Evolutionary conservation across 2,113 vertebrate genomes (phyloP), one percentile per base, ranked within the genome.

Genomic region (Craseonycteris thonglongyai): DNA sequence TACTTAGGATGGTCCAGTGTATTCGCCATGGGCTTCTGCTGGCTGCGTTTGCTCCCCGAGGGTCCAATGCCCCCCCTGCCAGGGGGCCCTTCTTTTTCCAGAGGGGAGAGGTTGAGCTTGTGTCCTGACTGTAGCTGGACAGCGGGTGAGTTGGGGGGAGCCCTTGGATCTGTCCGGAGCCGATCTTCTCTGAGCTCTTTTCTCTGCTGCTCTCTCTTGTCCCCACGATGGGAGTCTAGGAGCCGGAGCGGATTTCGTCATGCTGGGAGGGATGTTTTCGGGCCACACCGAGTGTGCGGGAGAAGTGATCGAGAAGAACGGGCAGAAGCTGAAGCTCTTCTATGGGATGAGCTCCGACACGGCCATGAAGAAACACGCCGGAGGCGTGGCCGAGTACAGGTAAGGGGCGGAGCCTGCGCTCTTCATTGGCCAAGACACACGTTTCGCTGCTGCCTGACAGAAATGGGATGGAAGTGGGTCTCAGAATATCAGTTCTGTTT

Each of bases 291-390:
- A 99, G 97, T 99, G 99, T 96, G 97, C 99, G 0, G 99, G 99
- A 10, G 99, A 99, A 59, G 84, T 99, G 93, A 99, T 99, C 2
- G 99, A 99, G 96, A 99, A 98, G 97, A 98, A 99, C 0, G 99
- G 99, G 68, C 99, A 99, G 98, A 99, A 99, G 93, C 98, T 99
- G 96, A 99, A 99, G 96, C 98, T 99, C 0, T 99, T 99, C 98
- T 99, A 99, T 0, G 99, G 99, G 69, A 99, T 99, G 99, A 99
- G 99, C 97, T 99, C 99, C 0, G 99, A 99, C 88, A 99, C 99
- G 0, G 99, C 99, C 91, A 99, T 99, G 99, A 99, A 99, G 98
- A 99, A 99, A 71, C 99, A 99, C 1, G 98, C 99, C 0, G 99
- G 99, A 24, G 99, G 99, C 0, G 99, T 99, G 12, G 99, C 99